A percentile compares a stretch with the other conserved stretches of the same genome.
These are phyloP conservation scores for Xenopus petersii DNA, from an alignment of 2,797 vertebrate species.

Conservation along the genomic window DNA sequence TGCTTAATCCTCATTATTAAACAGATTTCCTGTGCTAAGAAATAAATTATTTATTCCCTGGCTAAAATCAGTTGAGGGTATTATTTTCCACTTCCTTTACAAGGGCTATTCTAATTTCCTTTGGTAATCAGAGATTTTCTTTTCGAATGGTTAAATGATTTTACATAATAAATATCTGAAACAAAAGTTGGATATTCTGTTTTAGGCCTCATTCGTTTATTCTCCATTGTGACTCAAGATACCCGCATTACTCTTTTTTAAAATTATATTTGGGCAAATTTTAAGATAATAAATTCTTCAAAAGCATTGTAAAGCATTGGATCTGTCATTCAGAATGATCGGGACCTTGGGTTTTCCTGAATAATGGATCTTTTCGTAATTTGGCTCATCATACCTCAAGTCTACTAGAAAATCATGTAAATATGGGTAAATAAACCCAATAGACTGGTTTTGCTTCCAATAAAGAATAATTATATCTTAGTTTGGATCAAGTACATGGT, in stretches of 20 bases:
- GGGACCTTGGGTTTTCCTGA: not conserved
- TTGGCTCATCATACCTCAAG: no score
- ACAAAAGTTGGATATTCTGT: not conserved
- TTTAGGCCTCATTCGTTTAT: conserved; percentile 11
- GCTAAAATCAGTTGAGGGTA: conserved; percentile 21
- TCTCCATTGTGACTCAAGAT: not conserved
- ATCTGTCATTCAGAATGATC: no score
- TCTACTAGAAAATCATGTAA: no score
- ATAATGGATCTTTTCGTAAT: no score
- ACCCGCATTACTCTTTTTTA: not conserved
- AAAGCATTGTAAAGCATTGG: not conserved
- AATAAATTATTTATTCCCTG: conserved; percentile 19
- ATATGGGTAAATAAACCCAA: no score
- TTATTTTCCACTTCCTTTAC: conserved; percentile 2
- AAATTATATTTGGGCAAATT: not conserved
- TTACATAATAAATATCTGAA: not conserved
- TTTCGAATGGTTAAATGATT: not conserved
- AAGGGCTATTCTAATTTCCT: conserved; percentile 13
- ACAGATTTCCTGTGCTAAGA: conserved; percentile 41
- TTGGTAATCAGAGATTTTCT: not conserved
- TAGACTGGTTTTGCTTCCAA: no score
- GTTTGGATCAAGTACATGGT: no score
- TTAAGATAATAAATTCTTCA: not conserved
- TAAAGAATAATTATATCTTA: no score
- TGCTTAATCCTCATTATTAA: conserved; percentile 32